Conservation (phyloP, 2,888 invertebrate species). For the Epirrhoe alternata region DNA sequence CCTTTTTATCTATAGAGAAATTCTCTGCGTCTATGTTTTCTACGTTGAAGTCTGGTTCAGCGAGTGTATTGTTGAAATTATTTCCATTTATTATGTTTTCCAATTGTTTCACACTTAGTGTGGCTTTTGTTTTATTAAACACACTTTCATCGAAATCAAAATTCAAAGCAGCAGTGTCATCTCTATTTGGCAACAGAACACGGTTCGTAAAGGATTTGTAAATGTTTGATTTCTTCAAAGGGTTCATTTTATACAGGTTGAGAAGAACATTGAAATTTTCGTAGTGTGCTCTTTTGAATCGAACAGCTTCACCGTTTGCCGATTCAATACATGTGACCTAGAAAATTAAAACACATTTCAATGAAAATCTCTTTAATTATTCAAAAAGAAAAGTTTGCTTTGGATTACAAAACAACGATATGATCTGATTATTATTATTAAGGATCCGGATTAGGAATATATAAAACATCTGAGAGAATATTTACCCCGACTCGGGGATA, state of each 20-base stretch:
- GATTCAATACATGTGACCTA: slow-evolving; percentile 14
- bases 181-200: slow-evolving; percentile 55
- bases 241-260: slow-evolving; percentile 70
- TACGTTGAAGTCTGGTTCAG: slow-evolving; percentile 44
- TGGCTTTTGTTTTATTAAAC: slow-evolving; percentile 3
- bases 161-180: slow-evolving; percentile 49
- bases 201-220: slow-evolving; percentile 63
- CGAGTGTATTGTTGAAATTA: slow-evolving; percentile 27
- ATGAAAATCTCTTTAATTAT: too few relatives aligned
- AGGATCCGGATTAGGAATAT: too few relatives aligned
- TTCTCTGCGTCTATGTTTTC: slow-evolving; percentile 47
- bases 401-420: too few relatives aligned
- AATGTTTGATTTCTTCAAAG: slow-evolving; percentile 63
- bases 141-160: slow-evolving; percentile 62
- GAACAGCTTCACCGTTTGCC: neutral
- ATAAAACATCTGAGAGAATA: too few relatives aligned
- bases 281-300: slow-evolving; percentile 35
- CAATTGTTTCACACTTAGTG: slow-evolving; percentile 51
- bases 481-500: too few relatives aligned
- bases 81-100: slow-evolving; percentile 53
- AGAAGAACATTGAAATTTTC: slow-evolving; percentile 66
- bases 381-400: too few relatives aligned
- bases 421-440: neutral
- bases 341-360: slow-evolving; percentile 12
- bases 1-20: slow-evolving; percentile 43